Evolutionary conservation across 1,140 invertebrate genomes (phyloP).

Genomic region (Vanessa atalanta): DNA sequence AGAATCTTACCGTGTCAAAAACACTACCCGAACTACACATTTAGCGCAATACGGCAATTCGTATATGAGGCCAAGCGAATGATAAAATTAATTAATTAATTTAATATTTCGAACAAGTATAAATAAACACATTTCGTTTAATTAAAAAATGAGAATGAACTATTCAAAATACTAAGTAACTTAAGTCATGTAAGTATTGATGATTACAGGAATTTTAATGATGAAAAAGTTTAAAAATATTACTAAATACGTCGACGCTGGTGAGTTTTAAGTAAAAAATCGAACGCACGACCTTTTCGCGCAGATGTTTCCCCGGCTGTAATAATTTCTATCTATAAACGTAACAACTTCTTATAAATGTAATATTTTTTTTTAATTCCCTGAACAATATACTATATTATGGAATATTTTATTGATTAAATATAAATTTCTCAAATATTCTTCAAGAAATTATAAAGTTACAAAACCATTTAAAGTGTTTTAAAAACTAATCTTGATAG

Average conservation of each 20-base stretch:
- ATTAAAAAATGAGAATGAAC: background rate
- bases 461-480: too few relatives aligned
- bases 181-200: background rate
- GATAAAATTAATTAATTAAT: too few relatives aligned
- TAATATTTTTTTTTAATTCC: background rate
- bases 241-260: background rate
- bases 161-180: too few relatives aligned
- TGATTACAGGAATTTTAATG: slow-evolving; percentile 10
- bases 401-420: too few relatives aligned
- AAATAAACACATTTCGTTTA: background rate
- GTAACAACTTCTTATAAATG: background rate
- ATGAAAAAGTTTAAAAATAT: slow-evolving; percentile 7
- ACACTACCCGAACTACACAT: too few relatives aligned
- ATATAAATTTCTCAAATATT: too few relatives aligned
- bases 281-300: background rate
- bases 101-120: too few relatives aligned
- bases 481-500: too few relatives aligned
- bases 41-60: too few relatives aligned
- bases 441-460: too few relatives aligned
- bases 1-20: too few relatives aligned
- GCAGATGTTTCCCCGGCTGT: slow-evolving; percentile 14
- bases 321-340: slow-evolving; percentile 8
- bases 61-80: too few relatives aligned
- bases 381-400: background rate
- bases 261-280: background rate